phyloP scores from a whole-genome alignment of 2,797 vertebrate species.

The Hypotaenidia okinawae region DNA sequence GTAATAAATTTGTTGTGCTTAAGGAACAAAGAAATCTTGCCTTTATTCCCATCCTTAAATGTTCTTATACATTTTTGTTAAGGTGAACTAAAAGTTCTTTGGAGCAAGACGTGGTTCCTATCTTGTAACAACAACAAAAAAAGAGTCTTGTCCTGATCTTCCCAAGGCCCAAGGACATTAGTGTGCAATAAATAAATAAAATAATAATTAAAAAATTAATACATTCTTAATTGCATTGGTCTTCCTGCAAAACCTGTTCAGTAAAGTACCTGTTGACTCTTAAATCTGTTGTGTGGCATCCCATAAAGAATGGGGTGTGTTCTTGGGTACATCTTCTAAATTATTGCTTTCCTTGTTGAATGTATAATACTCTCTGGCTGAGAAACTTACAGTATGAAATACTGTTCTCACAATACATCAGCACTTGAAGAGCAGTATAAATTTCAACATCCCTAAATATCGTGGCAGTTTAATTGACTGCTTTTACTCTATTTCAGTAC shows the following conservation, averaged over 20 bases:
- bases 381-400: constrained; percentile 16
- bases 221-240: neutral
- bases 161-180: neutral
- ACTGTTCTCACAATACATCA: neutral
- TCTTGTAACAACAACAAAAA: neutral
- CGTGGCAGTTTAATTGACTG: neutral
- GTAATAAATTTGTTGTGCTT: neutral
- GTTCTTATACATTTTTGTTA: neutral
- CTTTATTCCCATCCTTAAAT: neutral
- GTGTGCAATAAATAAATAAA: neutral
- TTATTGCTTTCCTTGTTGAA: constrained; percentile 21
- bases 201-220: too few species aligned
- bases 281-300: constrained; percentile 24
- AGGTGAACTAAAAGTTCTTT: neutral
- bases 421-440: neutral
- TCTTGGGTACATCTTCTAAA: neutral
- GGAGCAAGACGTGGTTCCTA: neutral
- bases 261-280: neutral
- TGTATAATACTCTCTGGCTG: neutral
- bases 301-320: neutral
- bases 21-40: neutral
- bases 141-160: neutral
- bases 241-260: neutral
- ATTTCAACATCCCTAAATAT: neutral
- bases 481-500: neutral